Evolutionary conservation across 2,888 invertebrate genomes (phyloP), one percentile per base, ranked within the genome.

Genomic region (Dynastes hyllus): DNA sequence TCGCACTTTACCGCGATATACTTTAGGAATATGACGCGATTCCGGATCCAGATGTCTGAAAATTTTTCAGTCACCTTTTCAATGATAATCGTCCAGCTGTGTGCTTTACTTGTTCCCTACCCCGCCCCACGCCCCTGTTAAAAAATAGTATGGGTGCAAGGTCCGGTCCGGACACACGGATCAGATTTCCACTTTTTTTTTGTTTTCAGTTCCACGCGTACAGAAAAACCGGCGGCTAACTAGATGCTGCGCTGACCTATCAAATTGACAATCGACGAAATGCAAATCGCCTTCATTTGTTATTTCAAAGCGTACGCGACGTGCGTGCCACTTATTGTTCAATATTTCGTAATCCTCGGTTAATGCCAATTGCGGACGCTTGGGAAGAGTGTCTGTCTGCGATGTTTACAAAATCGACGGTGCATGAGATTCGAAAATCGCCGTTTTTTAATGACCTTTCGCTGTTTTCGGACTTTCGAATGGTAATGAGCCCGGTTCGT

Each of bases 31-130:
- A 45, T 8, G 16, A 75, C 61, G 77, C 73, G 77, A 79, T 77
- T 81, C 83, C 83, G 83, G 83, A 83, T 82, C 83, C 83, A 83
- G 83, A 82, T 83, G 83, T 66, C 63, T 76, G 66, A 22, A 66
- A 45, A 63, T 67, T 80, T 61, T 69, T 76, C 65, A 73, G 78
- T 70, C 77, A 78, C 69, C 71, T 70, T 75, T 78, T 63, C 78
- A 75, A 45, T 75, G 78, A 73, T 77, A 77, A 67, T 70, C 67
- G 66, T 78, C 65, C 80, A 80, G 77, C 80, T 75, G 80, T 58
- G 75, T 45, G n/a, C 22, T 22, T 50, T 50, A 22, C 37, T 9
- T 8, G 67, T 45, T 16, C 50, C 67, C 32, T 5, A 5, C 32
- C 45, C 11, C 45, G 9, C 11, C 11, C 45, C 11, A 45, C 45